Evolutionary conservation across 1,140 invertebrate genomes (phyloP).

Genomic region (Solen grandis): DNA sequence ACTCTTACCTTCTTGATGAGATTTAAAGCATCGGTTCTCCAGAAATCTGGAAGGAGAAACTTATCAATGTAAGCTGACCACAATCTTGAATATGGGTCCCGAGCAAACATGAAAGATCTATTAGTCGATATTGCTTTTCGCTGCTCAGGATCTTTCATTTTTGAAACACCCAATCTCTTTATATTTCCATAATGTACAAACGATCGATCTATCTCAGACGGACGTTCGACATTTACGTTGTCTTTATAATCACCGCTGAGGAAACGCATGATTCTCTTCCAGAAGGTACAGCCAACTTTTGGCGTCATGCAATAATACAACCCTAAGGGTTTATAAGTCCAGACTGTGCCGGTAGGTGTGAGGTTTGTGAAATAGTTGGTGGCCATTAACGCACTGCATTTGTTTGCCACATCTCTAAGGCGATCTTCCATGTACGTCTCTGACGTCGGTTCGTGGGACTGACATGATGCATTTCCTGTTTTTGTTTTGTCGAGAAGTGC

Average conservation of each 20-base stretch:
- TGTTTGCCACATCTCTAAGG: no score
- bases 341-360: background rate
- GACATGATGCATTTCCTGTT: no score
- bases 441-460: no score
- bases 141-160: background rate
- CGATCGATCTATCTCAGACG: constrained; percentile 1
- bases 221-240: background rate
- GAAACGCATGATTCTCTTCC: constrained; percentile 20
- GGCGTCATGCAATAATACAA: constrained; percentile 18
- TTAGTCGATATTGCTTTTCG: background rate
- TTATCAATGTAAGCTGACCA: constrained; percentile 65
- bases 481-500: no score
- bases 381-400: no score
- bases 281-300: constrained; percentile 23
- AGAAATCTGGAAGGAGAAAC: constrained; percentile 55
- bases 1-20: background rate
- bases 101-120: constrained; percentile 53
- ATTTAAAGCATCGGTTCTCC: constrained; percentile 7
- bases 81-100: constrained; percentile 59
- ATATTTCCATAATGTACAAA: constrained; percentile 1
- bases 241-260: background rate
- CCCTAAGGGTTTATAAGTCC: background rate
- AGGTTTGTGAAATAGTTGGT: no score
- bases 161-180: background rate
- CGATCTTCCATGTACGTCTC: no score